Conservation (phyloP, 2,113 vertebrate species). For the Pseudois nayaur region DNA sequence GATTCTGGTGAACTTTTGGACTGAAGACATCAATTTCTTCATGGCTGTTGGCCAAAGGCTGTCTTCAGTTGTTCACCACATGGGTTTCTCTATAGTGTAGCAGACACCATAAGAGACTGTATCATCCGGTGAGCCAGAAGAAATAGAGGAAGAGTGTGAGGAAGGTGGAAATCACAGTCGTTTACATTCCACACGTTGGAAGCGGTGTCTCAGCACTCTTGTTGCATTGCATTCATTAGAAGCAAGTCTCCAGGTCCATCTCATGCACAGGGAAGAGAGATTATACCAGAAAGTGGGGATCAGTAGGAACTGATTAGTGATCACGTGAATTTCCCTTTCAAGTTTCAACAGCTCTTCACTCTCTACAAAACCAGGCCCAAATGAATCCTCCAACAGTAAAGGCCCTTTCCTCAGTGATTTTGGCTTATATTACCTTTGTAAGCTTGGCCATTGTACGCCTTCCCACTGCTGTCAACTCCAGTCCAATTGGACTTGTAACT, state of each 20-base stretch:
- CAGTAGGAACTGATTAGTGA: not conserved
- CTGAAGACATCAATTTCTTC: not conserved
- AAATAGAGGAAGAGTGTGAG: not conserved
- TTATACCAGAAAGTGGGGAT: not conserved
- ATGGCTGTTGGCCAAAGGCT: not conserved
- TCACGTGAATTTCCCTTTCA: not conserved
- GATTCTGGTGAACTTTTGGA: not conserved
- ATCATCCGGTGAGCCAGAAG: not conserved
- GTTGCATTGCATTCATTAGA: not conserved
- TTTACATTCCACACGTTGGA: not conserved
- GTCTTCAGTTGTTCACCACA: not conserved
- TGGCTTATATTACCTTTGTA: not conserved
- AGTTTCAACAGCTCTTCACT: not conserved
- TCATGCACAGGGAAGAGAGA: not conserved
- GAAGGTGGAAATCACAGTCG: not conserved
- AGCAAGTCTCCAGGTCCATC: not conserved
- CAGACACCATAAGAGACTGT: not conserved
- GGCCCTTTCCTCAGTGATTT: not conserved
- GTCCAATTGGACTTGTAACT: not conserved
- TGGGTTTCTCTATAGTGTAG: not conserved
- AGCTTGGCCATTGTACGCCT: not conserved
- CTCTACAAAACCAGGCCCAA: not conserved
- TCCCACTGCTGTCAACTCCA: not conserved
- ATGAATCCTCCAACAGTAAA: not conserved
- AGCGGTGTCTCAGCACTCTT: not conserved